Evolutionary conservation across 1,140 invertebrate species (phyloP).

Genomic region (Hormaphis cornu): DNA sequence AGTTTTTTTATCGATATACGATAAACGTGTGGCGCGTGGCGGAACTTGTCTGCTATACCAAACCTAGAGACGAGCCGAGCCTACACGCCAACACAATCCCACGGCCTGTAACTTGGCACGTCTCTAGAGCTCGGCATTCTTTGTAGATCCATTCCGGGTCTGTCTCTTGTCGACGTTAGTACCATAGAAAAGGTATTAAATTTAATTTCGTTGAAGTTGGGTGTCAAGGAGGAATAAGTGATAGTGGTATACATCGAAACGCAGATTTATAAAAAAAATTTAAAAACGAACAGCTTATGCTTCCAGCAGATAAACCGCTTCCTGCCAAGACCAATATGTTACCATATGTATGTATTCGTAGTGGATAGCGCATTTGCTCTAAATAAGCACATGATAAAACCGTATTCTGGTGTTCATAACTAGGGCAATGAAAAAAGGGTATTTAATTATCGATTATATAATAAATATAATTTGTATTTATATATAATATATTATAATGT

Average conservation of each 20-base stretch:
- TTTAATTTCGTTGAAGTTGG: slow-evolving; percentile 35
- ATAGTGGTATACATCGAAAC: slow-evolving; percentile 42
- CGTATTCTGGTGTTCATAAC: slow-evolving; percentile 43
- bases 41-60: too few relatives aligned
- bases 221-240: slow-evolving; percentile 38
- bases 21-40: too few relatives aligned
- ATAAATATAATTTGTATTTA: too few relatives aligned
- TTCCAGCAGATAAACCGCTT: neutral
- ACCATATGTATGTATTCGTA: slow-evolving; percentile 40
- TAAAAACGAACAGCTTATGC: slow-evolving; percentile 31
- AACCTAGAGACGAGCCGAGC: too few relatives aligned
- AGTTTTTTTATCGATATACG: too few relatives aligned
- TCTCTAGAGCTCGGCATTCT: too few relatives aligned
- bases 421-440: slow-evolving; percentile 41
- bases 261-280: slow-evolving; percentile 36
- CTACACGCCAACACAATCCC: too few relatives aligned
- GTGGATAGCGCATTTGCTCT: slow-evolving; percentile 47
- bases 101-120: too few relatives aligned
- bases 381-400: slow-evolving; percentile 43
- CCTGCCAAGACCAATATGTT: neutral
- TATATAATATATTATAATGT: too few relatives aligned
- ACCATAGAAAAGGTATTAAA: too few relatives aligned
- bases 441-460: slow-evolving; percentile 42
- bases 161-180: too few relatives aligned
- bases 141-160: too few relatives aligned